phyloP scores from a whole-genome alignment of 2,113 vertebrate species.

The Eurystomus gularis region DNA sequence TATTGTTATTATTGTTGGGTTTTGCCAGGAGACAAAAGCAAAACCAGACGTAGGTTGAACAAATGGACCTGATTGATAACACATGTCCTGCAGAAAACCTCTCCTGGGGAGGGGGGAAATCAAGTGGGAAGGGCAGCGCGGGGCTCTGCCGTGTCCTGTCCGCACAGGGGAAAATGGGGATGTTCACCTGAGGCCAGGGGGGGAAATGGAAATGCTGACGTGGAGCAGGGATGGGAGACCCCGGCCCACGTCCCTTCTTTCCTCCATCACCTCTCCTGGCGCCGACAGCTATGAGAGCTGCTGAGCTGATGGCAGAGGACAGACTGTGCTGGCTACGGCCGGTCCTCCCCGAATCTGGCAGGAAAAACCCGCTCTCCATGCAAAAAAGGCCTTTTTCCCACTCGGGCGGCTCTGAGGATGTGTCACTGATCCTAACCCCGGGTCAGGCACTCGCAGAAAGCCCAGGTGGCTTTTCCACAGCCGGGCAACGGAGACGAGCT shows the following conservation, averaged over 20 bases:
- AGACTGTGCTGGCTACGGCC: fast-evolving
- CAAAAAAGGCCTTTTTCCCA: neutral
- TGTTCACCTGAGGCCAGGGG: neutral
- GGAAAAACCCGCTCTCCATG: neutral
- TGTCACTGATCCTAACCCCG: neutral
- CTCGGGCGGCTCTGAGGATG: neutral
- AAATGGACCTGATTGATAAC: neutral
- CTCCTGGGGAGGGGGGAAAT: neutral
- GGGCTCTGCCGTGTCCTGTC: neutral
- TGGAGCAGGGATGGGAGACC: neutral
- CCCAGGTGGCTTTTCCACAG: neutral
- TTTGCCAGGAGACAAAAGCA: conserved; percentile 51
- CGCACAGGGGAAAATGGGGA: neutral
- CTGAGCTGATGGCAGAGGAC: neutral
- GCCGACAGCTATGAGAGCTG: fast-evolving
- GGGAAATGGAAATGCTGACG: fast-evolving
- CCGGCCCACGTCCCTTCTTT: neutral
- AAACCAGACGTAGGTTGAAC: neutral
- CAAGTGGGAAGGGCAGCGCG: neutral
- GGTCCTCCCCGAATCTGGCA: neutral
- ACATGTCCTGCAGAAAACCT: neutral
- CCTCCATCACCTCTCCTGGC: fast-evolving
- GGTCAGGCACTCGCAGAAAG: neutral
- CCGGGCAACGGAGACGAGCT: neutral
- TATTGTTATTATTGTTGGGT: neutral